Base-by-base conservation (phyloP, 2,113 vertebrate species). In the Sorex araneus region DNA sequence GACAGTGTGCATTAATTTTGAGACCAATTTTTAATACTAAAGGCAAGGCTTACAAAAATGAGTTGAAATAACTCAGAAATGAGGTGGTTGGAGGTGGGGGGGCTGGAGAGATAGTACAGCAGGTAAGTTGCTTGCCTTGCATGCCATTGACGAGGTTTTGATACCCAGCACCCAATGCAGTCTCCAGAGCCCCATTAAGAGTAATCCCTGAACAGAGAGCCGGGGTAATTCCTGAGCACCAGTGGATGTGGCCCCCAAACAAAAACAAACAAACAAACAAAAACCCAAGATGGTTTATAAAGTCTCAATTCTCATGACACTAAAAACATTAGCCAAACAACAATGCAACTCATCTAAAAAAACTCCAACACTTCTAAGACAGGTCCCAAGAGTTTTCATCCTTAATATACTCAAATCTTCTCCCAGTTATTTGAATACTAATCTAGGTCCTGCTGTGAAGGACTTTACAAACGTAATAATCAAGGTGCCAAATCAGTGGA, bases 31-130 rank as follows among this genome's bases (percentile, higher is more conserved):
- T 78, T 70, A 25, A 71, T 76, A 66, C 40, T 12, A 45, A 88
- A 77, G 83, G 18, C 43, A n/a, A 45, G 6, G 9, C 64, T 66
- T 66, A 66, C 27, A 47, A 87, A 85, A 80, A 79, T 43, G 32
- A 75, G 28, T 11, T 63, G 64, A 92, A 40, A 81, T 63, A 89
- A 89, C 92, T 84, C 91, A 89, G 54, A 93, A 93, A 64, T 60
- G 32, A 81, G n/a, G 21, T 19, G 30, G 18, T 60, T 60, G 19
- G 6, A 23, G 57, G 19, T n/a, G n/a, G n/a, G n/a, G n/a, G n/a
- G n/a, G n/a, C 13, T 4, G 15, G 54, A 57, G 54, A 57, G 15
- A n/a, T n/a, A 57, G 54, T 57, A 57, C 57, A 60, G 57, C 21
- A 23, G 21, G 57, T 60, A 60, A 6, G 21, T 19, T 60, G 57